phyloP scores from a whole-genome alignment of 2,888 invertebrate genomes.

The Phalera bucephala region DNA sequence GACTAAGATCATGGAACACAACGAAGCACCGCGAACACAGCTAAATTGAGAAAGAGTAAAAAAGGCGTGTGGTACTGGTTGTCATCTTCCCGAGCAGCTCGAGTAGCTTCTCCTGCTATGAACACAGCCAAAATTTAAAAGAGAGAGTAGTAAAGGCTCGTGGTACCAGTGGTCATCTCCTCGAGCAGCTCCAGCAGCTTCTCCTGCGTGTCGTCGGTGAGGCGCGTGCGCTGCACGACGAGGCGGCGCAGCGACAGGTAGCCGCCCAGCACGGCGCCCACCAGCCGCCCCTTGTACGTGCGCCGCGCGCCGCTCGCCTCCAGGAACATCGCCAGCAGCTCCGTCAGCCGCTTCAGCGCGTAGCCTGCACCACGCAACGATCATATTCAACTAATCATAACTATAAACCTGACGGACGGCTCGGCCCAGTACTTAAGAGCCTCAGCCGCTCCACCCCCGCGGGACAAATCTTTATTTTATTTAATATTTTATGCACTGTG shows the following conservation, averaged over 20 bases:
- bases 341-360: constrained; percentile 94
- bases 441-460: no score
- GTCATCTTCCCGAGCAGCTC: constrained; percentile 98
- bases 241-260: constrained; percentile 95
- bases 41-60: no score
- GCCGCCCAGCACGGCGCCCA: constrained; percentile 96
- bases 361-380: constrained; percentile 84
- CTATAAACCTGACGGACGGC: no score
- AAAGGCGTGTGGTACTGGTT: no score
- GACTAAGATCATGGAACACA: no score
- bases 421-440: no score
- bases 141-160: no score
- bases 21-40: no score
- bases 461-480: no score
- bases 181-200: constrained; percentile 96
- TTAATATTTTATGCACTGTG: no score
- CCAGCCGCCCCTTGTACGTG: constrained; percentile 93
- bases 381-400: no score
- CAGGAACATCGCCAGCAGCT: constrained; percentile 93
- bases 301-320: constrained; percentile 94
- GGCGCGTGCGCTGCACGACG: constrained; percentile 96
- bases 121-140: no score
- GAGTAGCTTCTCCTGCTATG: constrained; percentile 95
- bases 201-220: constrained; percentile 98
- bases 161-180: constrained; percentile 97